Percentiles rank a stretch among this genome's conserved stretches.
Evolutionary conservation across 2,888 invertebrate genomes (phyloP).

Genomic region (Esperia sulphurella): DNA sequence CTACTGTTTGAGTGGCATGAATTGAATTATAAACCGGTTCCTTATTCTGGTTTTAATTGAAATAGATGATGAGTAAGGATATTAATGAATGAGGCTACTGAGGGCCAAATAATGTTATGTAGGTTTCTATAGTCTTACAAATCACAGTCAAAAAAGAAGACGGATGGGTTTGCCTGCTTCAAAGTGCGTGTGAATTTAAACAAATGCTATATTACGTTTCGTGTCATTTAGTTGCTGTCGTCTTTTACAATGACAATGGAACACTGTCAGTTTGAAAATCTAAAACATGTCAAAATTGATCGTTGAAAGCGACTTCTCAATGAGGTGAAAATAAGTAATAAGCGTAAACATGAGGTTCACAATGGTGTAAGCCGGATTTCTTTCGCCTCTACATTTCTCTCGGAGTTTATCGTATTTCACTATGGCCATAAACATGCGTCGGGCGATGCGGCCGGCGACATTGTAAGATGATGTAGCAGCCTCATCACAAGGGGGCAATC

Average conservation of each 20-base stretch:
- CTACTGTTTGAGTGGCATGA: conserved; percentile 8
- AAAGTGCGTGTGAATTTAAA: not conserved
- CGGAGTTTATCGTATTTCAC: conserved; percentile 71
- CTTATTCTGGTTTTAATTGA: conserved; percentile 46
- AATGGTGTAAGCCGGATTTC: conserved; percentile 67
- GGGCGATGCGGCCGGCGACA: conserved; percentile 68
- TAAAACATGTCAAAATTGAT: not conserved
- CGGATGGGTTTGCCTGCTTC: not conserved
- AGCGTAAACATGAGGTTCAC: conserved; percentile 68
- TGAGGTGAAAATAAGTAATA: conserved; percentile 74
- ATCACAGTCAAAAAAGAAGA: too few species aligned
- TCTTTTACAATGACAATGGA: not conserved
- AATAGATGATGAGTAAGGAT: conserved; percentile 42
- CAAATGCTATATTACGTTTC: too few species aligned
- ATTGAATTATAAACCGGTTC: conserved; percentile 44
- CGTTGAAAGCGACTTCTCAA: conserved; percentile 50
- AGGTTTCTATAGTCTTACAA: not conserved
- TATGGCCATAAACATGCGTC: conserved; percentile 64
- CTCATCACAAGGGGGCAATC: conserved; percentile 79
- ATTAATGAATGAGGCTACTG: not conserved
- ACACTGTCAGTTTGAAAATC: not conserved
- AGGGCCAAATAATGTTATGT: conserved; percentile 8
- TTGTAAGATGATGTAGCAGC: conserved; percentile 74
- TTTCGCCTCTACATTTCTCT: conserved; percentile 71
- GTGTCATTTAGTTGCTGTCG: not conserved